A percentile compares a stretch with the other conserved stretches of the same genome.
Evolutionary conservation across 2,888 invertebrate genomes (phyloP).

Genomic region (Shargacucullia verbasci): DNA sequence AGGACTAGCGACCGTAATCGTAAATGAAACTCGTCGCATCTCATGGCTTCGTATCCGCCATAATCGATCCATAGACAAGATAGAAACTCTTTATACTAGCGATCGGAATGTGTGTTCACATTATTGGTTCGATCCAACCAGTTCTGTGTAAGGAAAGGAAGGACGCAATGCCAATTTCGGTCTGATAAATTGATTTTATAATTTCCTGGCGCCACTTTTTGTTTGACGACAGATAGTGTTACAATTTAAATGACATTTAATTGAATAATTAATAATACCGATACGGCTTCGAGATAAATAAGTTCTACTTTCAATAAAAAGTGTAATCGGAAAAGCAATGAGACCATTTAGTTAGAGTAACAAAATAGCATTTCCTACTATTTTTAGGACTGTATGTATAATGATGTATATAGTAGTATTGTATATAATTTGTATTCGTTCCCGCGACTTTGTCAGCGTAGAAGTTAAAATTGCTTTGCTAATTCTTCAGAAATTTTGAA

Average conservation of each 20-base stretch:
- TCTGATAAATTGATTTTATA: constrained; percentile 42
- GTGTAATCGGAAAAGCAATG: background rate
- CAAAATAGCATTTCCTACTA: no score
- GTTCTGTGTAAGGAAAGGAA: constrained; percentile 33
- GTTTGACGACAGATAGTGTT: constrained; percentile 11
- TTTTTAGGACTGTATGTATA: no score
- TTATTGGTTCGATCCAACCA: constrained; percentile 25
- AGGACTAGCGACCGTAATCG: constrained; percentile 34
- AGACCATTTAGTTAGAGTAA: no score
- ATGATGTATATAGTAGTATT: no score
- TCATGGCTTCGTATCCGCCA: constrained; percentile 34
- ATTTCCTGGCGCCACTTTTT: constrained; percentile 39
- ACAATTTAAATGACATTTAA: constrained; percentile 9
- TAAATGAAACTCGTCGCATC: constrained; percentile 40
- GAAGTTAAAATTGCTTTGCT: no score
- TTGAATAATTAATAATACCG: background rate
- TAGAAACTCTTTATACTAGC: constrained; percentile 39
- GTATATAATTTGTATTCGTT: no score
- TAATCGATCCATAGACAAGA: constrained; percentile 39
- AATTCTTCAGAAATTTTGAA: no score
- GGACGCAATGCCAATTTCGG: constrained; percentile 18
- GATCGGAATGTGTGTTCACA: constrained; percentile 41
- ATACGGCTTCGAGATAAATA: constrained; percentile 1
- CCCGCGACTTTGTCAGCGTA: no score
- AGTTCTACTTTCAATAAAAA: background rate